Evolutionary conservation across 2,797 vertebrate species (phyloP).

Genomic region (Geotrypetes seraphini): DNA sequence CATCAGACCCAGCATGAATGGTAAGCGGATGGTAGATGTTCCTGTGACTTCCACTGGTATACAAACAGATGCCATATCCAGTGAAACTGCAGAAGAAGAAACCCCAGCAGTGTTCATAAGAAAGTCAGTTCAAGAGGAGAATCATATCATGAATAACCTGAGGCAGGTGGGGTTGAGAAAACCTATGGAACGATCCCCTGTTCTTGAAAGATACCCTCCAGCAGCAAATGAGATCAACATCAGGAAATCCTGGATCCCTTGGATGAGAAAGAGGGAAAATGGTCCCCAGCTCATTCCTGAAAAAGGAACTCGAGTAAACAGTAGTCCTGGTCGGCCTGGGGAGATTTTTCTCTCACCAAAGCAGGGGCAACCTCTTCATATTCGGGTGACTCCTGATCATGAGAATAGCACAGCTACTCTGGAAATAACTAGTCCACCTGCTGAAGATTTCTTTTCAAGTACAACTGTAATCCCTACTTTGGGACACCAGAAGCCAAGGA

Average conservation of each 20-base stretch:
- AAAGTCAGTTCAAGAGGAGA: conserved; percentile 88
- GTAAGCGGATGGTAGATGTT: conserved; percentile 76
- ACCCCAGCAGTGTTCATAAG: conserved; percentile 85
- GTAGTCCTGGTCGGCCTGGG: conserved; percentile 34
- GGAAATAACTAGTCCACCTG: conserved; percentile 84
- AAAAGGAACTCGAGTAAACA: conserved; percentile 53
- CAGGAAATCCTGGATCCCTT: conserved; percentile 80
- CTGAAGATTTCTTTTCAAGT: conserved; percentile 89
- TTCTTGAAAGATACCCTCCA: conserved; percentile 81
- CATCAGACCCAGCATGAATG: conserved; percentile 74
- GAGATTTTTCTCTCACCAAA: conserved; percentile 70
- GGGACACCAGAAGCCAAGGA: conserved; percentile 82
- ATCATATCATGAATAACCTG: conserved; percentile 89
- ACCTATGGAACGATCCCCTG: conserved; percentile 57
- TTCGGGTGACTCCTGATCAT: conserved; percentile 83
- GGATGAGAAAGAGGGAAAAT: conserved; percentile 80
- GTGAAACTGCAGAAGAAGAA: conserved; percentile 68
- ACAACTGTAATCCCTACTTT: conserved; percentile 89
- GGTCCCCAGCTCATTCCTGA: conserved; percentile 49
- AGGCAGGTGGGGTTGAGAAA: conserved; percentile 76
- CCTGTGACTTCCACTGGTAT: conserved; percentile 76
- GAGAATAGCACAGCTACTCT: conserved; percentile 82
- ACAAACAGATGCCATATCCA: conserved; percentile 69
- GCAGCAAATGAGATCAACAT: conserved; percentile 65
- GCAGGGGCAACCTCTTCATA: conserved; percentile 81